Conservation (phyloP, 2,797 vertebrate genomes). For the Emys orbicularis region DNA sequence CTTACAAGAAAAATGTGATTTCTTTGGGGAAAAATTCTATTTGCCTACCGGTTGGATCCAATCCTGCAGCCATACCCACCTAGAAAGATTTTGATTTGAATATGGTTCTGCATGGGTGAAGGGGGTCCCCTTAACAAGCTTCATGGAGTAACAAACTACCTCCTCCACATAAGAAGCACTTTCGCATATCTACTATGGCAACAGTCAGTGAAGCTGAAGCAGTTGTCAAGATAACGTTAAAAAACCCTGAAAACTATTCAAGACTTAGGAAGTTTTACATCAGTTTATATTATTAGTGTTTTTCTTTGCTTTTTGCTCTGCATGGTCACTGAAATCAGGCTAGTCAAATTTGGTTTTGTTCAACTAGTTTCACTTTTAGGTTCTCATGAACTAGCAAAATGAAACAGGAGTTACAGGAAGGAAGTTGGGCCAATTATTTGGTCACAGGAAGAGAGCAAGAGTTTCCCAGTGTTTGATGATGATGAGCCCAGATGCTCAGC, state of each 20-base stretch:
- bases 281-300: neutral
- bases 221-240: neutral
- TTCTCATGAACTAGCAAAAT: neutral
- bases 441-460: neutral
- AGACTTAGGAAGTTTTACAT: neutral
- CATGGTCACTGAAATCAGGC: neutral
- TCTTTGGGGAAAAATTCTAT: neutral
- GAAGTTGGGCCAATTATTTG: neutral
- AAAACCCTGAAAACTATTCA: neutral
- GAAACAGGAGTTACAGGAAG: neutral
- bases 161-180: neutral
- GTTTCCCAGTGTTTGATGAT: neutral
- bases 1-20: neutral
- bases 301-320: neutral
- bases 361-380: neutral
- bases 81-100: neutral
- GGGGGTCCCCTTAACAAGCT: neutral
- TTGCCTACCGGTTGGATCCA: neutral
- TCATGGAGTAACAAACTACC: neutral
- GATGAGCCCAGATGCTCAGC: neutral
- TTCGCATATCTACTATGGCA: fast-evolving
- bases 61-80: neutral
- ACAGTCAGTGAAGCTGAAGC: neutral
- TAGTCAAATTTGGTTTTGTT: neutral
- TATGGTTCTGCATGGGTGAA: neutral